Percentiles rank a stretch among this genome's conserved stretches.
Conservation (phyloP, 2,888 invertebrate species). For the Xanthia icteritia region DNA sequence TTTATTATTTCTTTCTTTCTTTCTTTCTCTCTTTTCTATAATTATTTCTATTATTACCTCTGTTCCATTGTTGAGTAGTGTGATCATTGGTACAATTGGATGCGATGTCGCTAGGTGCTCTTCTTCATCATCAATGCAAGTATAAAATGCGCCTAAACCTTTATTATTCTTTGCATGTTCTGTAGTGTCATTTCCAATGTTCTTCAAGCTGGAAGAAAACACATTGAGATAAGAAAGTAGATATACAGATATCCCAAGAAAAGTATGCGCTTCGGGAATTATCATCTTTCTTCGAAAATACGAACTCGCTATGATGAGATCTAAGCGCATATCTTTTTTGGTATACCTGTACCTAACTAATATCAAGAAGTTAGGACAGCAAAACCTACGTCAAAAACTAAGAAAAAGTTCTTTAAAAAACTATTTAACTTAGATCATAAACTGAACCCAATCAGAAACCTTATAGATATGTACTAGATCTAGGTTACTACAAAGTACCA, state of each 20-base stretch:
- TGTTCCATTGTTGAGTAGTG: constrained; percentile 64
- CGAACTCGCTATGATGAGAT: background rate
- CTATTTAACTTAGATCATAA: constrained; percentile 27
- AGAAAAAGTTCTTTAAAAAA: background rate
- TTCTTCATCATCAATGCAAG: constrained; percentile 71
- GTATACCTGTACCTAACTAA: background rate
- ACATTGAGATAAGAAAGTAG: background rate
- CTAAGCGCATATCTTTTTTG: background rate
- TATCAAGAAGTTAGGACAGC: background rate
- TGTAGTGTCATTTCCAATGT: constrained; percentile 42
- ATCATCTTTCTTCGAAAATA: background rate
- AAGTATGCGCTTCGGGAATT: background rate
- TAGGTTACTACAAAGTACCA: constrained; percentile 29
- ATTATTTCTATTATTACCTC: constrained; percentile 67
- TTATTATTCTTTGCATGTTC: constrained; percentile 14
- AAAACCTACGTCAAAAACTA: background rate
- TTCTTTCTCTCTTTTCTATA: too few relatives aligned
- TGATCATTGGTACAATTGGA: constrained; percentile 70
- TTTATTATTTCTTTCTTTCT: too few relatives aligned
- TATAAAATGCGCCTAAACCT: constrained; percentile 71
- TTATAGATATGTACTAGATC: background rate
- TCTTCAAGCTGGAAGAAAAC: constrained; percentile 48
- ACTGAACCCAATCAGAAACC: constrained; percentile 22
- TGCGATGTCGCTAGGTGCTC: constrained; percentile 65
- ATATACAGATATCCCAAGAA: background rate